Percentiles rank a stretch among this genome's conserved stretches.
Conservation (phyloP, 2,113 vertebrate species). For the Prunella fulvescens region DNA sequence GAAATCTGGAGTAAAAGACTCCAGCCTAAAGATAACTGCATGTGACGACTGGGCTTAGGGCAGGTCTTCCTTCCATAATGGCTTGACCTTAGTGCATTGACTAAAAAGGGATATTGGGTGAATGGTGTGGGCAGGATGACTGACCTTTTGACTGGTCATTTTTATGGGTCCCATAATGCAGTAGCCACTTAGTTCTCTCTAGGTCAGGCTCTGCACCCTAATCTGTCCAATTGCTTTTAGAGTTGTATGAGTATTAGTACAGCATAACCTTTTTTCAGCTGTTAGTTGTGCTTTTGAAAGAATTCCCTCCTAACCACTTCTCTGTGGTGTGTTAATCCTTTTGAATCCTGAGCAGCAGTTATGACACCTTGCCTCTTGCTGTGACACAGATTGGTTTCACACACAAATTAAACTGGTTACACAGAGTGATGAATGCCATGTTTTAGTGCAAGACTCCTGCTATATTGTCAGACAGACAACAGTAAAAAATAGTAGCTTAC, state of each 20-base stretch:
- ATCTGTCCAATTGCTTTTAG: neutral
- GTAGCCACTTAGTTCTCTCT: neutral
- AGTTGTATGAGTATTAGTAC: neutral
- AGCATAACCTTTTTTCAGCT: neutral
- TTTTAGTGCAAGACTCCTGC: neutral
- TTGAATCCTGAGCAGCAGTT: neutral
- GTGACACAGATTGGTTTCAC: neutral
- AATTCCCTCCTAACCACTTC: neutral
- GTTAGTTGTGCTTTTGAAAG: neutral
- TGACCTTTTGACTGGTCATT: neutral
- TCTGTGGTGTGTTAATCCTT: neutral
- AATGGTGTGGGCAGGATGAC: neutral
- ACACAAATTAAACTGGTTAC: neutral
- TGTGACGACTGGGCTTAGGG: neutral
- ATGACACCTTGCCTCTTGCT: neutral
- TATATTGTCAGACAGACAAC: neutral
- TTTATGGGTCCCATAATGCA: neutral
- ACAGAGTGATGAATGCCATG: neutral
- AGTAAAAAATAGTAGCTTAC: neutral
- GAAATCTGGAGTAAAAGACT: neutral
- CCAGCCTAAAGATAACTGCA: neutral
- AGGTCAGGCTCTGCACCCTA: neutral
- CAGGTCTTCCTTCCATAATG: neutral
- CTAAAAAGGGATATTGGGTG: neutral
- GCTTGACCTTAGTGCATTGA: fast-evolving